Conservation (phyloP, 2,888 invertebrate genomes). For the Aquatica leii region DNA sequence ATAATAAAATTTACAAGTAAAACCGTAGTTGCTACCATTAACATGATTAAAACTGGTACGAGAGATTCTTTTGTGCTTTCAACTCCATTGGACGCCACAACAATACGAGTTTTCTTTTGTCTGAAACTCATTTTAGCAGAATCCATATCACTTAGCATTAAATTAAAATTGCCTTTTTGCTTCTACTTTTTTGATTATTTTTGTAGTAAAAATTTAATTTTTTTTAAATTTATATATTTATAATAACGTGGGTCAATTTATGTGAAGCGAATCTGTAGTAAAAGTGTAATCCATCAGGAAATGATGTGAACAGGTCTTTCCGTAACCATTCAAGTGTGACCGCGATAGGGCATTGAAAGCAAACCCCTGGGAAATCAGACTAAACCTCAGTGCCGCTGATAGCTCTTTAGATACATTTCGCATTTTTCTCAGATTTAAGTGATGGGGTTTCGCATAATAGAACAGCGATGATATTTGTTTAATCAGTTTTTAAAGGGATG, state of each 20-base stretch:
- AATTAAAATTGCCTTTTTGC: constrained; percentile 33
- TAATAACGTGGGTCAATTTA: constrained; percentile 26
- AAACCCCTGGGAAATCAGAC: constrained; percentile 60
- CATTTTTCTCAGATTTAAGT: constrained; percentile 50
- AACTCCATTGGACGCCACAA: constrained; percentile 49
- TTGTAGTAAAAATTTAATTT: not conserved
- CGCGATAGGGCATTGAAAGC: constrained; percentile 59
- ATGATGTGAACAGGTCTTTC: constrained; percentile 58
- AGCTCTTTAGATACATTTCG: constrained; percentile 41
- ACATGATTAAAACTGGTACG: constrained; percentile 57
- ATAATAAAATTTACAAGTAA: constrained; percentile 18
- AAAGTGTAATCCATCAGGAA: constrained; percentile 55
- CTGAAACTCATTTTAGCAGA: constrained; percentile 33
- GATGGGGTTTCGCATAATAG: constrained; percentile 44
- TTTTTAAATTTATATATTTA: too few species aligned
- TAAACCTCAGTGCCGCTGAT: constrained; percentile 50
- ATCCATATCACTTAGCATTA: constrained; percentile 36
- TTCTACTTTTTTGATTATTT: not conserved
- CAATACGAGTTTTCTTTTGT: constrained; percentile 50
- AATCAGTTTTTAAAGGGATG: constrained; percentile 22
- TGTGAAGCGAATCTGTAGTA: constrained; percentile 29
- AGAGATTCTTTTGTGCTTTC: constrained; percentile 49
- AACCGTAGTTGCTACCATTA: constrained; percentile 46
- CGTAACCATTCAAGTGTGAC: constrained; percentile 61
- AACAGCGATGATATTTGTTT: constrained; percentile 20